Base-by-base conservation (phyloP, 1,140 invertebrate genomes). In the Scaptomyza hsui region DNA sequence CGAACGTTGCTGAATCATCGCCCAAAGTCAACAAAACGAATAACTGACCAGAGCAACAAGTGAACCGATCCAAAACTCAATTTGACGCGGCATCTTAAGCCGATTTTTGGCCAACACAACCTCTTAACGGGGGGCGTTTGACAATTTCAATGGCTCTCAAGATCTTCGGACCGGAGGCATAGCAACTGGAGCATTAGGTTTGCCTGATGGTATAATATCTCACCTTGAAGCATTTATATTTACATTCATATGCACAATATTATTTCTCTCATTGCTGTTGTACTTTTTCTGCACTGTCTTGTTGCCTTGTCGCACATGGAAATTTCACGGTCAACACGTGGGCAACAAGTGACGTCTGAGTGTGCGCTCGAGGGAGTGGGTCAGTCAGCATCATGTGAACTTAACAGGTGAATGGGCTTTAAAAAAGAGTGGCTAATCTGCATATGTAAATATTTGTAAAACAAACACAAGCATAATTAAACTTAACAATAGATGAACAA, bases 71-170 rank as follows among this genome's bases (percentile, higher is more conserved):
- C 72, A 53, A 80, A 57, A 73, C 39, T 73, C 78, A 78, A 82
- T 78, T 78, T 70, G 79, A 64, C 39, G 61, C 67, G 59, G 75
- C 61, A 7, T 29, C 26, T 74, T 81, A 85, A 85, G 80, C 81
- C 69, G 81, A 77, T 83, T 83, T 83, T 75, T 53, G 78, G 67
- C 57, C 61, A 75, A 32, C 56, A 48, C 45, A 67, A 45, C 53
- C 63, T 57, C 75, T 83, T 78, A 62, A 75, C 72, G 63, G 67
- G 67, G 74, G 82, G 82, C 83, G 83, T 86, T 86, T 88, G 82
- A 86, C 82, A 86, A 86, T 82, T 70, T 88, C 78, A 82, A 86
- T 86, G 64, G 82, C 63, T 63, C 71, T 81, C 61, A 4, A 75
- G 72, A 72, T 72, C 59, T 72, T 65, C 78, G 74, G 71, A 32